Evolutionary conservation across 92 coral and sea anemone species (phyloP), one percentile per base, ranked within the genome.

Genomic region (Hydrozoanthus gracilis): DNA sequence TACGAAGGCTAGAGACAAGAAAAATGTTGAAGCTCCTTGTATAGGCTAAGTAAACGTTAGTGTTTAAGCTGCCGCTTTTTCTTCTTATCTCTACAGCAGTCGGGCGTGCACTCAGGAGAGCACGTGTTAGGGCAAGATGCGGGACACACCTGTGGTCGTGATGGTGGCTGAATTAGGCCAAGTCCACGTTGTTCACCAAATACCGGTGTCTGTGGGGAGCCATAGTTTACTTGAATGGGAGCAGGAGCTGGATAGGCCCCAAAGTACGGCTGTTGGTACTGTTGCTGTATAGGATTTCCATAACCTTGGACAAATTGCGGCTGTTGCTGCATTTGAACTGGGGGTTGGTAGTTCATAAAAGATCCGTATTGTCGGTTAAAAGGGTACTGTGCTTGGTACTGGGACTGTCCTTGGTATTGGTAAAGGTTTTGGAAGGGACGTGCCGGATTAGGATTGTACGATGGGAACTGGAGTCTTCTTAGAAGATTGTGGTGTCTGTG

Each of bases 71-170:
- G 67, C 35, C 67, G 47, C 20, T 75, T 76, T 10, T 65, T 80
- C n/a, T 77, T 77, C 52, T 80, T 80, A 62, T 90, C 91, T 18
- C 84, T 73, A 39, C 92, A 90, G 74, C 92, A 90, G 5, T 45
- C 11, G 4, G 83, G 79, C 5, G 68, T 90, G 8, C 92, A 90
- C 6, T 55, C 86, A 1, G 92, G 92, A 8, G 89, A 83, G 49
- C 92, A 90, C 17, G 61, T 35, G 8, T 45, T 46, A 69, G 90
- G 87, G 18, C 92, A 90, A 7, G 92, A 87, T 12, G 83, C 83
- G 5, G 78, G 61, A 50, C 92, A 90, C n/a, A 86, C 52, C 56
- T 49, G 66, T 5, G 84, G 62, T 76, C 62, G 86, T 35, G 39
- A 35, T 75, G 44, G 51, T 13, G 5, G 70, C 45, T 86, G 65